A percentile compares a stretch with the other conserved stretches of the same genome.
These are phyloP conservation scores for Ctenoplectra terminalis DNA, from an alignment of 1,140 invertebrate genomes.

Conservation along the genomic window DNA sequence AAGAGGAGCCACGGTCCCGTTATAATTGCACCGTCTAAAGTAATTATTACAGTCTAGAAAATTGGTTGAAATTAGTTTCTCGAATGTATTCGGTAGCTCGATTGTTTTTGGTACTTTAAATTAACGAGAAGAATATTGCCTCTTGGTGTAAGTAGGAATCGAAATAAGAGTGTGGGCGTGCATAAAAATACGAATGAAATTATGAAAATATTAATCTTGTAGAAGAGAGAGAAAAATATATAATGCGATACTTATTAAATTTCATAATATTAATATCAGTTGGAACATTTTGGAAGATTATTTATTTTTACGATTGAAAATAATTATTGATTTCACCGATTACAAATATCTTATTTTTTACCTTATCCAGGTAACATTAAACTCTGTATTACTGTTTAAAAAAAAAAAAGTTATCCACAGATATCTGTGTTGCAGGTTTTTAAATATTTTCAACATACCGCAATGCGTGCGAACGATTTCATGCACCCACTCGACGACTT, in stretches of 20 bases:
- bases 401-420: background rate
- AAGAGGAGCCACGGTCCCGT: background rate
- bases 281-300: no score
- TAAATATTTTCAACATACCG: background rate
- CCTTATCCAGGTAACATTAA: no score
- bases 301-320: no score
- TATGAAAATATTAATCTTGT: background rate
- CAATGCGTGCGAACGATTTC: background rate
- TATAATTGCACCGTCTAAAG: constrained; percentile 8
- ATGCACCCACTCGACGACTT: background rate
- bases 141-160: no score
- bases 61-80: background rate
- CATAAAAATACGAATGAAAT: background rate
- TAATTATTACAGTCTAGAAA: background rate
- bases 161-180: background rate
- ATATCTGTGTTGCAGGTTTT: no score
- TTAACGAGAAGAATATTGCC: background rate
- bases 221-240: no score
- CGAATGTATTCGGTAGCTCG: background rate
- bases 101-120: background rate
- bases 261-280: no score
- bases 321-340: no score
- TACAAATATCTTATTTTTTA: no score
- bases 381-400: no score
- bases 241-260: no score